Evolutionary conservation across 2,113 vertebrate genomes (phyloP), one percentile per base, ranked within the genome.

Genomic region (Tetrax tetrax): DNA sequence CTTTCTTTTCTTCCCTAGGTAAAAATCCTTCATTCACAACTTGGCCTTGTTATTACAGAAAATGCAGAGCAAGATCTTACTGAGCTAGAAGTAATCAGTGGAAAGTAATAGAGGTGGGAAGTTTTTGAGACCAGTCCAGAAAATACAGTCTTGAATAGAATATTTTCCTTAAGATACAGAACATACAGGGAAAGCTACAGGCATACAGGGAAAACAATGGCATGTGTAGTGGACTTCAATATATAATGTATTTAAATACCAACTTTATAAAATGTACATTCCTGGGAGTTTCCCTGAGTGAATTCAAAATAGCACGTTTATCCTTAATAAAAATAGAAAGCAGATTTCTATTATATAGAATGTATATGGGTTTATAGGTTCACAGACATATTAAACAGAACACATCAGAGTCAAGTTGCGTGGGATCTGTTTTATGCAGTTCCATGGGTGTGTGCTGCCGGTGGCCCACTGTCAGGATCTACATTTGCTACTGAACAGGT

Each of bases 371-470:
- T 33, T 68, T 66, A 27, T 12, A 43, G 18, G 12, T 35, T 74
- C 77, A 71, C 19, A 66, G 51, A 21, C 37, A 4, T 4, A 27
- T 61, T 57, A 22, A 82, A 63, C 18, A 29, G 50, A 53, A 80
- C n/a, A n/a, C n/a, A n/a, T n/a, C 38, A 33, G 78, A 75, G 51
- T 10, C 35, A 18, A 50, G 45, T 27, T 59, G 24, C 1, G 3
- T 37, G 25, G 38, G 23, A 35, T 38, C 23, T 27, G 31, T 19
- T 12, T 20, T 38, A 7, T 3, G 8, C 22, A 17, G 7, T 13
- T 20, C 41, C 11, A 11, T 1, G 2, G 6, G 4, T 14, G 17
- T 28, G 28, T 1, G 1, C 24, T 48, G 61, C 29, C 0, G 0
- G 3, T 15, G 6, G 56, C 6, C 23, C 28, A 22, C 23, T 37